These are phyloP conservation scores for Streptopelia turtur DNA, from an alignment of 2,797 vertebrate species.

Conservation along the genomic window DNA sequence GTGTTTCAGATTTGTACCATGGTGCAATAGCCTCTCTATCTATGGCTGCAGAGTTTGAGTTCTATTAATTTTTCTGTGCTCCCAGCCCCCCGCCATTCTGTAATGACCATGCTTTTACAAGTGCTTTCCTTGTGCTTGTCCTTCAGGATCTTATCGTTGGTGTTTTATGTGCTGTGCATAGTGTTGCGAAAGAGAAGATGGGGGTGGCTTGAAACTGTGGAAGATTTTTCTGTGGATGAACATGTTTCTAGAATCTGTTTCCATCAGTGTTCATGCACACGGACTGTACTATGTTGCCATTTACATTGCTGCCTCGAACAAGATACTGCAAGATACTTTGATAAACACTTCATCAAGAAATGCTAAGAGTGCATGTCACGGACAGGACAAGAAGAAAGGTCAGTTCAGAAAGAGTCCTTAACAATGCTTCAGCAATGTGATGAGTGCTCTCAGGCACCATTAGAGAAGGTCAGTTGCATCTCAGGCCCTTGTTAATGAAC, in stretches of 20 bases:
- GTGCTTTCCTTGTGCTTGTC: not conserved
- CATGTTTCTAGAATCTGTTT: not conserved
- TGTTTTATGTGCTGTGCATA: accelerated
- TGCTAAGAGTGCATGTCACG: accelerated
- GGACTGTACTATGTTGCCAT: not conserved
- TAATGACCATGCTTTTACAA: not conserved
- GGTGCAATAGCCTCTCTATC: not conserved
- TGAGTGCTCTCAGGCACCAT: not conserved
- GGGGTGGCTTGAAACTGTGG: not conserved
- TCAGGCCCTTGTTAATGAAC: not conserved
- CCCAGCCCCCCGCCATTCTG: not conserved
- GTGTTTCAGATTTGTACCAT: not conserved
- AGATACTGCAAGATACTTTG: not conserved
- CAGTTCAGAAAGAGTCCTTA: not conserved
- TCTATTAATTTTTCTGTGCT: not conserved
- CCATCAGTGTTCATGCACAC: not conserved
- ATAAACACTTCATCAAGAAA: not conserved
- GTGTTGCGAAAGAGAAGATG: not conserved
- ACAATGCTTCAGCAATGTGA: not conserved
- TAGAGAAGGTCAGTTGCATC: not conserved
- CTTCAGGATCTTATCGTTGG: not conserved
- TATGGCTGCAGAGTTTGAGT: not conserved
- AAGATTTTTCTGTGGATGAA: not conserved
- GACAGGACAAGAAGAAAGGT: not conserved
- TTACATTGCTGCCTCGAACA: not conserved